A percentile compares a stretch with the other conserved stretches of the same genome.
Conservation (phyloP, 2,113 vertebrate genomes). For the Ciconia stormi region DNA sequence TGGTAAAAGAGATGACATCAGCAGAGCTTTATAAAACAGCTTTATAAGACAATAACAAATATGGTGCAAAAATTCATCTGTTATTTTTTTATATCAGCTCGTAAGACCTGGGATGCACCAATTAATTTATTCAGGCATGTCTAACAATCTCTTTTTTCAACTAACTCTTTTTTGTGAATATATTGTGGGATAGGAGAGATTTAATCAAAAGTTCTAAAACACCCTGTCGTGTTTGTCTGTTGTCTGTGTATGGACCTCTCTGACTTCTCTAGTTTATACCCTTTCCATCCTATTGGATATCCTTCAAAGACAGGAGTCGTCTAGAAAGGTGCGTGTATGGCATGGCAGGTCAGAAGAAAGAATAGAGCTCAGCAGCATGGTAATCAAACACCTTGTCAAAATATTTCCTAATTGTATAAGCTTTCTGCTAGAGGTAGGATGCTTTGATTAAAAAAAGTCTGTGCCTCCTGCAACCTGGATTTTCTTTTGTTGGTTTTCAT, state of each 20-base stretch:
- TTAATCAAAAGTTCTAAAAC: neutral
- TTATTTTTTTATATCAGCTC: neutral
- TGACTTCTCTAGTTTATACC: neutral
- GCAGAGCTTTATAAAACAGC: neutral
- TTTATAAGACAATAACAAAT: neutral
- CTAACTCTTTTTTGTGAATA: neutral
- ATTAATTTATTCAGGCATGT: neutral
- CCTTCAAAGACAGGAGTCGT: neutral
- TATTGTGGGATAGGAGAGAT: neutral
- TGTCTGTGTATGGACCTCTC: neutral
- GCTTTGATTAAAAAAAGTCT: neutral
- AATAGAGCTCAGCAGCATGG: neutral
- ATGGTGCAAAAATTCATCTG: neutral
- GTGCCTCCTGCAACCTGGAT: neutral
- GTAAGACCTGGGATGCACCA: neutral
- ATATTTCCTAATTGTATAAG: neutral
- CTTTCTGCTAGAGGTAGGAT: neutral
- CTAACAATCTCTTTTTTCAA: neutral
- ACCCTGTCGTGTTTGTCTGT: fast-evolving
- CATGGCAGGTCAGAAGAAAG: neutral
- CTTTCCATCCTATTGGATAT: neutral
- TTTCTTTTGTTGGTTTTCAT: neutral
- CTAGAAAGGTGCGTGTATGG: neutral
- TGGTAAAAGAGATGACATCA: neutral
- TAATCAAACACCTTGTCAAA: neutral